Conservation (phyloP, 2,888 invertebrate genomes). For the Aleiodes testaceus region DNA sequence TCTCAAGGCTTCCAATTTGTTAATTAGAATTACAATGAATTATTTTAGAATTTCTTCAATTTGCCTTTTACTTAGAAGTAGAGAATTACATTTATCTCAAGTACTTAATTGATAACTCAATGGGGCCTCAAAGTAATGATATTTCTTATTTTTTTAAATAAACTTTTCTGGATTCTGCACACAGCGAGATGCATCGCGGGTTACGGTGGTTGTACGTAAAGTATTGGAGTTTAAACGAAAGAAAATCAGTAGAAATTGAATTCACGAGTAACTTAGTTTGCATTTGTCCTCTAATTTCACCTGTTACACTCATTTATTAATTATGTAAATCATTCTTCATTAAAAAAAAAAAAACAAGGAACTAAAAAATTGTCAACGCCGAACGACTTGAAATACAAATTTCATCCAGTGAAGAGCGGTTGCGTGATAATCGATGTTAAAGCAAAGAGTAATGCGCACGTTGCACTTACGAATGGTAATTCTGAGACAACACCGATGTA, state of each 20-base stretch:
- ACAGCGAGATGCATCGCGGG: slow-evolving; percentile 69
- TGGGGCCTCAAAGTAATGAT: slow-evolving; percentile 20
- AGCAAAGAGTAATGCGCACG: slow-evolving; percentile 79
- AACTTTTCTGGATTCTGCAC: slow-evolving; percentile 47
- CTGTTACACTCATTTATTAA: neutral
- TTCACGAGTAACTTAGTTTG: slow-evolving; percentile 17
- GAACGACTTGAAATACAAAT: slow-evolving; percentile 77
- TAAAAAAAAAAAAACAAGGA: slow-evolving; percentile 46
- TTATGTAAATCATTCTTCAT: slow-evolving; percentile 7
- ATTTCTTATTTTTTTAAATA: slow-evolving; percentile 43
- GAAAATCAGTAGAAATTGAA: slow-evolving; percentile 17
- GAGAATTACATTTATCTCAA: neutral
- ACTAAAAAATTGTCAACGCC: slow-evolving; percentile 76
- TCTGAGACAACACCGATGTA: slow-evolving; percentile 78
- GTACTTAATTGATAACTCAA: neutral
- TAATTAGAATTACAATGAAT: neutral
- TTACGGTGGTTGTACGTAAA: slow-evolving; percentile 67
- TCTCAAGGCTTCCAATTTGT: neutral
- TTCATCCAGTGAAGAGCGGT: slow-evolving; percentile 76
- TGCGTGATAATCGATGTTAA: slow-evolving; percentile 76
- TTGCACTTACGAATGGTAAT: slow-evolving; percentile 76
- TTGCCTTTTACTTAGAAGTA: slow-evolving; percentile 7
- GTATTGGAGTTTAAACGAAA: slow-evolving; percentile 50
- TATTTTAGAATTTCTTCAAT: neutral
- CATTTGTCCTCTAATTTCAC: neutral